phyloP scores from a whole-genome alignment of 2,797 vertebrate species.

The Sciurus vulgaris region DNA sequence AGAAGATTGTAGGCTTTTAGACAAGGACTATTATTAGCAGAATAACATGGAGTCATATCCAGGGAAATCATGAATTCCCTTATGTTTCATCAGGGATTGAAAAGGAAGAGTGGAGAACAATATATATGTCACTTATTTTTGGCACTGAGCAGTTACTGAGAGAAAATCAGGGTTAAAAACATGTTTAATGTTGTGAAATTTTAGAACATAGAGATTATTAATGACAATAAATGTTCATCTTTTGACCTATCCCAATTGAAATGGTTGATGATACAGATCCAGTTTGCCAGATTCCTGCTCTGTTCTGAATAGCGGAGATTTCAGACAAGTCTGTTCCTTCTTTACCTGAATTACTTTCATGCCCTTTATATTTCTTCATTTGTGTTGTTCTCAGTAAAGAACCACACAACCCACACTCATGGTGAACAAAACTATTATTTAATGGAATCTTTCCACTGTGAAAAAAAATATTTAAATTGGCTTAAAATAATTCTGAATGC shows the following conservation, averaged over 20 bases:
- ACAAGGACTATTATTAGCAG: conserved; percentile 26
- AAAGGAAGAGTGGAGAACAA: conserved; percentile 52
- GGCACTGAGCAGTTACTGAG: not conserved
- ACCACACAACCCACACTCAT: conserved; percentile 24
- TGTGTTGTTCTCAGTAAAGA: conserved; percentile 50
- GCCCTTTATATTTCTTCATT: conserved; percentile 10
- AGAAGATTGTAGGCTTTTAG: conserved; percentile 30
- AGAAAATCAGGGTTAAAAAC: conserved; percentile 46
- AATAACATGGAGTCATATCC: conserved; percentile 19
- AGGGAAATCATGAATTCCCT: conserved; percentile 50
- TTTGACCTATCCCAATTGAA: not conserved
- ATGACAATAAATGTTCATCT: not conserved
- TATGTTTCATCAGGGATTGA: conserved; percentile 55
- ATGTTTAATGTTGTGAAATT: conserved; percentile 12
- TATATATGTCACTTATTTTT: conserved; percentile 27
- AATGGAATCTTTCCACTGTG: conserved; percentile 83
- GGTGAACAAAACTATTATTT: conserved; percentile 81
- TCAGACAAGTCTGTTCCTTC: not conserved
- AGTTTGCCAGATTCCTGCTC: not conserved
- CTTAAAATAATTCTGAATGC: conserved; percentile 78
- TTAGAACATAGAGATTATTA: conserved; percentile 45
- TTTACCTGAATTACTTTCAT: conserved; percentile 49
- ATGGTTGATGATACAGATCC: not conserved
- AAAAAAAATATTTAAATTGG: conserved; percentile 85
- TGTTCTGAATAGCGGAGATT: not conserved